Evolutionary conservation across 2,797 vertebrate genomes (phyloP), one percentile per base, ranked within the genome.

Genomic region (Xenopus petersii): DNA sequence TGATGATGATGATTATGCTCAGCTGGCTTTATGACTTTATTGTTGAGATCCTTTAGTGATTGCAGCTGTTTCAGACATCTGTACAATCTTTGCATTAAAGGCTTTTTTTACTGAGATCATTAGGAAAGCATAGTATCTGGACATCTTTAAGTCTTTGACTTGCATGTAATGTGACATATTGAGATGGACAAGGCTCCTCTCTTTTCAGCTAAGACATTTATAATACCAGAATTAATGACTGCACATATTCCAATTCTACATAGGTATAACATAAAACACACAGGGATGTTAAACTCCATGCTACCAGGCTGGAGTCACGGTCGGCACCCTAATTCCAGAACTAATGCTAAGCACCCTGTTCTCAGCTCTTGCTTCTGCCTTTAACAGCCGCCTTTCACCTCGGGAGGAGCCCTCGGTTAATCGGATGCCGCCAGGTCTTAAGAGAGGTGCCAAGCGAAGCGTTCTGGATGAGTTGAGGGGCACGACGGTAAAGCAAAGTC

Each of bases 61-160:
- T 63, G 60, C 60, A 63, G 60, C 10, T 63, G 60, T 36, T 63
- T 63, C 60, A 36, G 26, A 36, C 24, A 33, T 63, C 24, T 63
- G 60, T 36, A 12, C 60, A 63, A 33, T 63, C 26, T 63, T 13
- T 63, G 2, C 10, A 36, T 15, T 15, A 30, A 63, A 10, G 3
- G 7, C 7, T 21, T 36, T 63, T 60, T 60, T 26, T 26, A 13
- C 30, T 63, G 33, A 63, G 60, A 36, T 36, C 21, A 61, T 9
- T 63, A 33, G 12, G 30, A 63, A 63, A 63, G 30, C 26, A 15
- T 16, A 26, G 60, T 33, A 63, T 63, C 60, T 63, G 30, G 60
- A 36, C 60, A 63, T 33, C 36, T 62, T 33, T 12, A 63, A 63
- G 30, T 26, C 54, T 56, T 3, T 56, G 54, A 56, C 54, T 56